Evolutionary conservation across 1,140 invertebrate genomes (phyloP).

Genomic region (Zaprionus taronus): DNA sequence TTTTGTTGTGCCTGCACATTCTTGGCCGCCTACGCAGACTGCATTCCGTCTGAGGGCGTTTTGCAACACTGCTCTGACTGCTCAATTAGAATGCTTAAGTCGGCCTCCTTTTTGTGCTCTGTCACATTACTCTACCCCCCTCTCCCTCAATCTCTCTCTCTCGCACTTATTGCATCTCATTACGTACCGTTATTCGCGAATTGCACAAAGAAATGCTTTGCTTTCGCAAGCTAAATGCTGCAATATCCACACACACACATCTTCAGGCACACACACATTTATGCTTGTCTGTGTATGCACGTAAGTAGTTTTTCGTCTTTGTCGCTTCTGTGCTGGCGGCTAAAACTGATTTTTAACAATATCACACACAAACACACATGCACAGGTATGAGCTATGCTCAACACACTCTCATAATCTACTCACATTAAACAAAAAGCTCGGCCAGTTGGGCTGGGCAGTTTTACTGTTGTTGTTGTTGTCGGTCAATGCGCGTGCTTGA

Average conservation of each 20-base stretch:
- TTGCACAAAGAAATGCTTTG: constrained; percentile 50
- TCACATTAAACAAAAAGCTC: constrained; percentile 43
- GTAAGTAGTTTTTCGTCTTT: constrained; percentile 30
- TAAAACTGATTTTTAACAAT: constrained; percentile 56
- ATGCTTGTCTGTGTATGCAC: not conserved
- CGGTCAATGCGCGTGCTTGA: constrained; percentile 74
- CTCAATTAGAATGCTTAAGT: constrained; percentile 65
- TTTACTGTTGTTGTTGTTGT: constrained; percentile 30
- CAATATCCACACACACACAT: constrained; percentile 6
- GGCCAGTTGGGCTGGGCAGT: constrained; percentile 44
- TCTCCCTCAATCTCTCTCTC: not conserved
- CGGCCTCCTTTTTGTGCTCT: constrained; percentile 27
- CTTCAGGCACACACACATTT: not conserved
- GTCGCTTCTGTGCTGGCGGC: constrained; percentile 33
- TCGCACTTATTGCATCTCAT: constrained; percentile 10
- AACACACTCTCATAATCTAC: constrained; percentile 27
- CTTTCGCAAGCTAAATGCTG: constrained; percentile 56
- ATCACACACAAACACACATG: constrained; percentile 27
- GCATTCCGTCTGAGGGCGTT: constrained; percentile 33
- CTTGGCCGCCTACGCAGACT: constrained; percentile 37
- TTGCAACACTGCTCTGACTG: constrained; percentile 63
- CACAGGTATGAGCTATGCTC: not conserved
- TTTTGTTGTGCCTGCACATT: constrained; percentile 46
- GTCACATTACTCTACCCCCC: constrained; percentile 5
- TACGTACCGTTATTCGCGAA: constrained; percentile 34